phyloP scores from a whole-genome alignment of 2,797 vertebrate species.

The Melanotaenia parkinsoni region DNA sequence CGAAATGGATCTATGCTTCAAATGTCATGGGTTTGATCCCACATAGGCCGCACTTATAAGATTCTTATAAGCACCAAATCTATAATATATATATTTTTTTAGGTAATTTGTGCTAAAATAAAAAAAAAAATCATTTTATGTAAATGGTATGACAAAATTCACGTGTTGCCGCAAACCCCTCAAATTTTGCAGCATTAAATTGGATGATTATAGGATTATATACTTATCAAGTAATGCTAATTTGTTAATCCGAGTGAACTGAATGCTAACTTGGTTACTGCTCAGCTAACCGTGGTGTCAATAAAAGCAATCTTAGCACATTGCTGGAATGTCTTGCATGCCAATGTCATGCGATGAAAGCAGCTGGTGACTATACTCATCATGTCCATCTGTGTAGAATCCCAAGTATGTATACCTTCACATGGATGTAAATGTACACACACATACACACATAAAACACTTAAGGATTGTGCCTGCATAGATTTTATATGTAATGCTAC shows the following conservation, averaged over 20 bases:
- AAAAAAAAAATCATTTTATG: background rate
- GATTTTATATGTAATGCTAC: background rate
- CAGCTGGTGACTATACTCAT: constrained; percentile 55
- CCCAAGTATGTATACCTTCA: constrained; percentile 6
- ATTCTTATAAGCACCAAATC: background rate
- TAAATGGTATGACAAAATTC: background rate
- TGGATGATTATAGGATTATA: background rate
- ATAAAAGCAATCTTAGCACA: constrained; percentile 47
- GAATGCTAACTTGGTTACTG: constrained; percentile 22
- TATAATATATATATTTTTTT: background rate
- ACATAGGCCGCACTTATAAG: background rate
- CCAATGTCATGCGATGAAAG: constrained; percentile 44
- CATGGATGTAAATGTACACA: constrained; percentile 10
- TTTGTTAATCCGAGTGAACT: constrained; percentile 1
- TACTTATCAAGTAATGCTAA: constrained; percentile 21
- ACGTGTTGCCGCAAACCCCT: background rate
- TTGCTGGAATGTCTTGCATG: constrained; percentile 31
- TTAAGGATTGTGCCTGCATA: background rate
- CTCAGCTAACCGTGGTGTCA: constrained; percentile 5
- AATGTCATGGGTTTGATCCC: constrained; percentile 33
- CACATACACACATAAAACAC: background rate
- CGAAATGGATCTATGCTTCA: constrained; percentile 29
- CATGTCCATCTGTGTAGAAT: constrained; percentile 25
- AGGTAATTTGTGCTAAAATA: background rate
- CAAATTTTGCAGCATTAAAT: background rate